A percentile compares a stretch with the other conserved stretches of the same genome.
Evolutionary conservation across 2,113 vertebrate genomes (phyloP).

Genomic region (Anarhynchus alexandrinus): DNA sequence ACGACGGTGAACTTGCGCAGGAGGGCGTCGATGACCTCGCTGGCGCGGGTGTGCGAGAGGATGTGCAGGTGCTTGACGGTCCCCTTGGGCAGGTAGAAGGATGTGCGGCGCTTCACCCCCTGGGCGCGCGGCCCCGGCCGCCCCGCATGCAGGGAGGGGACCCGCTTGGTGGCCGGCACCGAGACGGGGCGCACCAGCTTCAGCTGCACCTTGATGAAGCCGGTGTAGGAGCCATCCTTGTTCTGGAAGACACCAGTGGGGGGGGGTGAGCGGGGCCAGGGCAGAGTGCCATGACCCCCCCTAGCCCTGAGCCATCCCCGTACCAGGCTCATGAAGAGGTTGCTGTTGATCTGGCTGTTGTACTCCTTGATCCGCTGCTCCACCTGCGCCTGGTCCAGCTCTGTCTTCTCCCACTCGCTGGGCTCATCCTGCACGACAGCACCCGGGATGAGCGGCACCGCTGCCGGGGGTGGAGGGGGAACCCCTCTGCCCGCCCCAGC

Average conservation of each 20-base stretch:
- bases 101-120: conserved; percentile 83
- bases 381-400: conserved; percentile 81
- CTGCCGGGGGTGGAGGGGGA: fast-evolving
- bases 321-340: conserved; percentile 93
- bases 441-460: not conserved
- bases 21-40: conserved; percentile 92
- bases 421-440: conserved; percentile 83
- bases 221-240: conserved; percentile 91
- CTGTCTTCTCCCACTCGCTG: conserved; percentile 78
- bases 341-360: conserved; percentile 92
- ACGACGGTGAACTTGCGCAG: conserved; percentile 94
- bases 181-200: conserved; percentile 90
- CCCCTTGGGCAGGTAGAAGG: conserved; percentile 96
- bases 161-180: conserved; percentile 80
- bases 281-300: not conserved
- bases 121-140: conserved; percentile 45
- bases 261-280: not conserved
- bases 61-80: conserved; percentile 92
- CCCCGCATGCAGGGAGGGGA: conserved; percentile 64
- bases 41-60: conserved; percentile 84
- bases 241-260: conserved; percentile 69
- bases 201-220: conserved; percentile 97
- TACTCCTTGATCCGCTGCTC: conserved; percentile 92
- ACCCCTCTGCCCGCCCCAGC: not conserved
- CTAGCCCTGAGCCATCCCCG: conserved; percentile 30